phyloP scores from a whole-genome alignment of 2,888 invertebrate genomes.

The Eilema sororculum region DNA sequence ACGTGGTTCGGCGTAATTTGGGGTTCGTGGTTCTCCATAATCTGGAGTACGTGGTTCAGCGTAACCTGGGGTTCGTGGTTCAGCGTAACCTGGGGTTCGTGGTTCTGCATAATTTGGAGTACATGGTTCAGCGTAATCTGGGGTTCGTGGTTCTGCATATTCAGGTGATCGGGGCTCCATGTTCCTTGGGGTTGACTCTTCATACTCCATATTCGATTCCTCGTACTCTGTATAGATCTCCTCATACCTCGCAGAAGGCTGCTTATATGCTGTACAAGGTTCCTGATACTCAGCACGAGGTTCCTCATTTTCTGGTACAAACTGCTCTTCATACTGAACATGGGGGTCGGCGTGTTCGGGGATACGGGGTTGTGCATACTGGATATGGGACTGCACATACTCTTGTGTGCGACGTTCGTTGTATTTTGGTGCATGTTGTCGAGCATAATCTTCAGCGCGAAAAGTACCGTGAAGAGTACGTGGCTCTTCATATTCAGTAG shows the following conservation, averaged over 20 bases:
- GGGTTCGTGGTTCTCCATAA: slow-evolving; percentile 4
- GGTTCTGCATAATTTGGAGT: slow-evolving; percentile 14
- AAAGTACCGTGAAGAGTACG: not conserved
- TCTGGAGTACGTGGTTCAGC: not conserved
- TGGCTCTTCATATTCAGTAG: slow-evolving; percentile 1
- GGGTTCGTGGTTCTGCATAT: slow-evolving; percentile 35
- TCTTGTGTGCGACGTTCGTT: not conserved
- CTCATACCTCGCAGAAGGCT: not conserved
- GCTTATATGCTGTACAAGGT: slow-evolving; percentile 6
- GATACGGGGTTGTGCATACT: not conserved
- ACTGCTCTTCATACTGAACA: not conserved
- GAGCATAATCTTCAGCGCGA: slow-evolving; percentile 12
- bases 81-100: slow-evolving; percentile 7
- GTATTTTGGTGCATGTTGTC: not conserved
- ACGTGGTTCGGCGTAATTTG: slow-evolving; percentile 11
- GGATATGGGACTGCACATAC: not conserved
- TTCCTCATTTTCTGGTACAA: not conserved
- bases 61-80: slow-evolving; percentile 12
- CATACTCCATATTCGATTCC: slow-evolving; percentile 32
- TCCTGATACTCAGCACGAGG: not conserved
- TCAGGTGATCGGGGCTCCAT: slow-evolving; percentile 51
- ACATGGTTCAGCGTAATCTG: slow-evolving; percentile 12
- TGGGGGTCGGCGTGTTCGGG: not conserved
- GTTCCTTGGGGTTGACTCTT: slow-evolving; percentile 48
- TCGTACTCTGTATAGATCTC: slow-evolving; percentile 8